Evolutionary conservation across 1,140 invertebrate species (phyloP).

Genomic region (Procambarus virginalis): DNA sequence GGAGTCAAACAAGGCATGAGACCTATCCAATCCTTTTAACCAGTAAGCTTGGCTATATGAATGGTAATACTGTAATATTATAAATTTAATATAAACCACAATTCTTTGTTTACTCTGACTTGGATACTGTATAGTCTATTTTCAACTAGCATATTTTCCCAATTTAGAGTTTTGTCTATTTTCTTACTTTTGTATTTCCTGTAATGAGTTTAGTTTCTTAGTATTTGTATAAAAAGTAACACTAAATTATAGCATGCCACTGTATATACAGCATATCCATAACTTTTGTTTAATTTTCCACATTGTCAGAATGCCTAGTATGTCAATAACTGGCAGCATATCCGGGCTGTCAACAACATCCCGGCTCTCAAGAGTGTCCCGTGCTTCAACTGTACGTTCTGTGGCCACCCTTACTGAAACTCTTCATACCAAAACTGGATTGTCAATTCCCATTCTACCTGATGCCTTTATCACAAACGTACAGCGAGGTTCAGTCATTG

Average conservation of each 20-base stretch:
- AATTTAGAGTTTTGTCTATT: too few relatives aligned
- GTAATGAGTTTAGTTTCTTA: neutral
- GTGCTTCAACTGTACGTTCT: conserved; percentile 53
- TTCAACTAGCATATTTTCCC: too few relatives aligned
- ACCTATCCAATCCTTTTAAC: too few relatives aligned
- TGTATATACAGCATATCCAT: neutral
- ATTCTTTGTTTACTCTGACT: too few relatives aligned
- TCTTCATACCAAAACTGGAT: conserved; percentile 64
- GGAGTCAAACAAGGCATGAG: too few relatives aligned
- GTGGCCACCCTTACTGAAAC: conserved; percentile 67
- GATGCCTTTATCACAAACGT: conserved; percentile 73
- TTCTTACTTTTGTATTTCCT: too few relatives aligned
- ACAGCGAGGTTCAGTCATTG: conserved; percentile 73
- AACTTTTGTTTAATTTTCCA: neutral
- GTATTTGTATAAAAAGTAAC: neutral
- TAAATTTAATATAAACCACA: too few relatives aligned
- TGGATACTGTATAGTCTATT: too few relatives aligned
- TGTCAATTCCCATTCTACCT: conserved; percentile 72
- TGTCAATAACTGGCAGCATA: conserved; percentile 68
- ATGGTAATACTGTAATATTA: too few relatives aligned
- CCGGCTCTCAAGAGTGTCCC: conserved; percentile 55
- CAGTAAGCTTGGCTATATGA: too few relatives aligned
- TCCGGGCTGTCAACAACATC: conserved; percentile 65
- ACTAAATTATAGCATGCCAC: neutral
- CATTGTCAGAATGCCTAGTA: conserved; percentile 59